Percentiles rank a stretch among this genome's conserved stretches.
Conservation (phyloP, 2,888 invertebrate genomes). For the Caenorhabditis imperialis region DNA sequence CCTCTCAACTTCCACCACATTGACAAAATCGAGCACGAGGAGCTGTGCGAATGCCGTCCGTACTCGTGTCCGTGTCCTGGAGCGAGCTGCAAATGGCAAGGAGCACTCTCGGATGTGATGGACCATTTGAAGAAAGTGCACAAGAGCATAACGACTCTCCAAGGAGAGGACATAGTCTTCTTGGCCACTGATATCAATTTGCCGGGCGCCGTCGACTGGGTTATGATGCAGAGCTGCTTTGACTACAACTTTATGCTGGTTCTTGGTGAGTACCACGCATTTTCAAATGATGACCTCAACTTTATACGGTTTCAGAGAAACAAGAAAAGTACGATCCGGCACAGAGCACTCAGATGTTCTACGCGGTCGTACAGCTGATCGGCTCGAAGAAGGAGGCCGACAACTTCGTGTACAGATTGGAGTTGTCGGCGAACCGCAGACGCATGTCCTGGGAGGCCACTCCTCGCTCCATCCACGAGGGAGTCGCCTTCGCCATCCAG, state of each 20-base stretch:
- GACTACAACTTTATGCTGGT: conserved; percentile 99
- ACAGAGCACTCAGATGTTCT: conserved; percentile 81
- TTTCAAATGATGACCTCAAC: conserved; percentile 78
- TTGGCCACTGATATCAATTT: conserved; percentile 98
- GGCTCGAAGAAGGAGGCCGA: conserved; percentile 99
- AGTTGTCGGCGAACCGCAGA: conserved; percentile 93
- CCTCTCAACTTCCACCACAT: conserved; percentile 82
- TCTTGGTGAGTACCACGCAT: conserved; percentile 81
- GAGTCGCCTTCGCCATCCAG: conserved; percentile 93
- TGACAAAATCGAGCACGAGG: conserved; percentile 99
- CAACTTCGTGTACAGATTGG: conserved; percentile 96
- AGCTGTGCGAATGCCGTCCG: conserved; percentile 96
- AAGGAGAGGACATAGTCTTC: conserved; percentile 99
- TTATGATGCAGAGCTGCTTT: conserved; percentile 99
- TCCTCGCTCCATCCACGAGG: conserved; percentile 98
- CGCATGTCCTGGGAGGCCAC: conserved; percentile 99
- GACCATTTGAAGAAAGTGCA: conserved; percentile 91
- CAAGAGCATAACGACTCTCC: conserved; percentile 97
- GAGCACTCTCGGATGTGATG: conserved; percentile 97
- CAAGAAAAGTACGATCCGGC: conserved; percentile 91
- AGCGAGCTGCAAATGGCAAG: conserved; percentile 99
- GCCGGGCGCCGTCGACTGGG: conserved; percentile 84
- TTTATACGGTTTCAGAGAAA: conserved; percentile 24
- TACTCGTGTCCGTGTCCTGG: conserved; percentile 99
- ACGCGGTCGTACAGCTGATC: conserved; percentile 97